A percentile compares a stretch with the other conserved stretches of the same genome.
phyloP scores from a whole-genome alignment of 64 coral and sea anemone genomes.

The Montipora capricornis region DNA sequence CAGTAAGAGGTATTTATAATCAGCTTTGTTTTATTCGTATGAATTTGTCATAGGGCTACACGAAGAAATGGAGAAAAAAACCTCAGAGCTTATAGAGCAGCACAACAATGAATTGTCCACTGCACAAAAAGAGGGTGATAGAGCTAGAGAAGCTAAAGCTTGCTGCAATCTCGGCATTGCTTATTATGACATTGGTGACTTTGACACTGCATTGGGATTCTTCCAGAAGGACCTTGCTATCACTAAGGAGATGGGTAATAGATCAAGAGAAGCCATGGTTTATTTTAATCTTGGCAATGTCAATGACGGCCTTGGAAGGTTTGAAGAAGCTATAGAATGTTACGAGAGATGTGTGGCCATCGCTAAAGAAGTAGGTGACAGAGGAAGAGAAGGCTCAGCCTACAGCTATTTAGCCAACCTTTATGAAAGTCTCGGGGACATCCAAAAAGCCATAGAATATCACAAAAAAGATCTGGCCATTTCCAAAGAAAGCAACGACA shows the following conservation, averaged over 20 bases:
- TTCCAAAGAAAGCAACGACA: background rate
- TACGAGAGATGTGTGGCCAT: too few species aligned
- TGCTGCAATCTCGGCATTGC: background rate
- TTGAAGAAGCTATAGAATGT: too few species aligned
- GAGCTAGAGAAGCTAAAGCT: background rate
- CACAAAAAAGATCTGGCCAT: background rate
- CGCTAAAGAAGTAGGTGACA: background rate
- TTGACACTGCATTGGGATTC: background rate
- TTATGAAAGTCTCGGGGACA: background rate
- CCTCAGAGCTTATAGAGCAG: background rate
- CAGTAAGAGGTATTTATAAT: too few species aligned
- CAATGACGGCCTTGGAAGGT: too few species aligned
- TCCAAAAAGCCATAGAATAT: background rate
- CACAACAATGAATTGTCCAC: background rate
- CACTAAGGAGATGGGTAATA: too few species aligned
- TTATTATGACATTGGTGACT: background rate
- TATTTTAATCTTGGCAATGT: too few species aligned
- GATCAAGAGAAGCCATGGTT: too few species aligned
- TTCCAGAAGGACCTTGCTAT: too few species aligned
- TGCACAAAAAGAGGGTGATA: background rate
- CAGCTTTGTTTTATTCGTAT: too few species aligned
- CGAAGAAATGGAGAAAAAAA: too few species aligned
- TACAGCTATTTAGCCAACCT: background rate
- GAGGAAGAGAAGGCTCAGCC: background rate
- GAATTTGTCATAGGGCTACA: too few species aligned